Base-by-base conservation (phyloP, 1,140 invertebrate genomes). In the Brachionus rubens region DNA sequence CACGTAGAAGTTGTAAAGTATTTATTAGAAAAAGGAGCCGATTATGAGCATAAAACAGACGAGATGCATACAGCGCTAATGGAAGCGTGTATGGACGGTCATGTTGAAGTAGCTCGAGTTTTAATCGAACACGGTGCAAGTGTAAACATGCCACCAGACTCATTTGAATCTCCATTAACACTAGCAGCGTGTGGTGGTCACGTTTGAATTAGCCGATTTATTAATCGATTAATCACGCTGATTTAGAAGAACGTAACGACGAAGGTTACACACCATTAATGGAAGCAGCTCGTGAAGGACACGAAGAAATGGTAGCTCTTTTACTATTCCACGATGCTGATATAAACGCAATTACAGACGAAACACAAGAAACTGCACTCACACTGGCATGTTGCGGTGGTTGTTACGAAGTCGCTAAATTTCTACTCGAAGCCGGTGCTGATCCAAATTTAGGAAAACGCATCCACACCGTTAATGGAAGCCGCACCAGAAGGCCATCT, bases 21-120 rank as follows among this genome's bases (percentile, higher is more conserved):
- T 78, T 78, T 87, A 67, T 78, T 87, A 21, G 82, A 84, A 68
- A 81, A 82, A 78, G 81, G 85, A 76, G 85, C 84, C 46, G 81
- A 85, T 78, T 82, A 95, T 86, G 94, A 98, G 86, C 93, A 98
- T 87, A 96, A 75, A 56, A 54, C 72, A 10, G 95, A 99, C 85
- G 96, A 99, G 86, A 97, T 99, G 94, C 96, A 99, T 85, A 98
- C 96, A 1, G 96, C 96, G 26, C 86, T 99, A 2, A 98, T 99
- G 95, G 96, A 99, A 86, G 96, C 96, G 24, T 96, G 94, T 33
- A 99, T 99, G 96, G 96, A 99, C 86, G 96, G 96, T 2, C 96
- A 99, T 84, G 82, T 86, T 14, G 86, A 87, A 77, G 86, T 87
- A 16, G 87, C 87, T 6, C 80, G 82, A 52, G 78, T 87, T 10